A percentile compares a stretch with the other conserved stretches of the same genome.
phyloP scores from a whole-genome alignment of 2,888 invertebrate species.

The Euzophera pinguis region DNA sequence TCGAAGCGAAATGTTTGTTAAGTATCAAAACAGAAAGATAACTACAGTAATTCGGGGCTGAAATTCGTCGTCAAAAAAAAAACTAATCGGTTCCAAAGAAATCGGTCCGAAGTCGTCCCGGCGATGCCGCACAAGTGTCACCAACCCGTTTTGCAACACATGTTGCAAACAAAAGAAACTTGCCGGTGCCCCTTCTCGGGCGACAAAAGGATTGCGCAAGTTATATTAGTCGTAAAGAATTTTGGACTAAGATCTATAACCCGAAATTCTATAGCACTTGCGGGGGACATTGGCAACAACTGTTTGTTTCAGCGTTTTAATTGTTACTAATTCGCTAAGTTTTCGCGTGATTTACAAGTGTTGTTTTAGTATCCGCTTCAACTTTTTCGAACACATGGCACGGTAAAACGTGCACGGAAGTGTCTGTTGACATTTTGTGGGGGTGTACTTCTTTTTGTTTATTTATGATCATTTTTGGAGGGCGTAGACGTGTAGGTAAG shows the following conservation, averaged over 20 bases:
- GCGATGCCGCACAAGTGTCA: constrained; percentile 67
- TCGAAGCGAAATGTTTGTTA: constrained; percentile 8
- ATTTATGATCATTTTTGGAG: constrained; percentile 37
- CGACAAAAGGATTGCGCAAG: constrained; percentile 77
- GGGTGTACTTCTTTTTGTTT: constrained; percentile 46
- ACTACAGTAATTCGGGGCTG: constrained; percentile 44
- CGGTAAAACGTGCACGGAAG: constrained; percentile 32
- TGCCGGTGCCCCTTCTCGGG: constrained; percentile 47
- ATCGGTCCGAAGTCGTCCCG: constrained; percentile 46
- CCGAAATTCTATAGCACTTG: constrained; percentile 75
- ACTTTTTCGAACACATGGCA: constrained; percentile 41
- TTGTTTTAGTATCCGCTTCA: constrained; percentile 56
- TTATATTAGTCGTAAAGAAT: constrained; percentile 78
- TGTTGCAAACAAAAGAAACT: constrained; percentile 77
- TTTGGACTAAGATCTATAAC: constrained; percentile 75
- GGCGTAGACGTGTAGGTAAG: constrained; percentile 26
- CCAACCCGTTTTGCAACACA: constrained; percentile 77
- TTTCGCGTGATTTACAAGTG: constrained; percentile 69
- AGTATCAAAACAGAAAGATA: constrained; percentile 27
- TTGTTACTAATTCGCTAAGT: constrained; percentile 77
- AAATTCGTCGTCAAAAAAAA: constrained; percentile 44
- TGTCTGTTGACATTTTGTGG: constrained; percentile 51
- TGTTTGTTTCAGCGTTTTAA: constrained; percentile 77
- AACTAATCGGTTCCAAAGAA: constrained; percentile 47
- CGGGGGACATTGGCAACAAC: constrained; percentile 75